Percentiles rank a stretch among this genome's conserved stretches.
These are phyloP conservation scores for Varroa destructor DNA, from an alignment of 1,140 invertebrate species.

Conservation along the genomic window DNA sequence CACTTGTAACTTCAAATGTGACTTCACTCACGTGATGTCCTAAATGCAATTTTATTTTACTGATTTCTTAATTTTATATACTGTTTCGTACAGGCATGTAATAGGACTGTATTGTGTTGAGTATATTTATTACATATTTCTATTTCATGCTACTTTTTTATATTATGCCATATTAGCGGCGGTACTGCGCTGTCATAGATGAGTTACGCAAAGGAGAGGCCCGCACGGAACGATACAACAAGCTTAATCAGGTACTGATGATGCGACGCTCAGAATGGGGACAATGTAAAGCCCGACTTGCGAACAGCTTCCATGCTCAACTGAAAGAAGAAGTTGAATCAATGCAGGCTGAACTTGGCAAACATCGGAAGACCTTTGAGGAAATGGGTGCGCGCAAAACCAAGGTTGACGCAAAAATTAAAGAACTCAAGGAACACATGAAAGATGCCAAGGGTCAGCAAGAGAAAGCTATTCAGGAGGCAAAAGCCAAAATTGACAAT, in stretches of 20 bases:
- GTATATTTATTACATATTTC: too few relatives aligned
- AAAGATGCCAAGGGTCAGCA: slow-evolving; percentile 62
- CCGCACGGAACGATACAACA: slow-evolving; percentile 4
- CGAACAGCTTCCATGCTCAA: slow-evolving; percentile 15
- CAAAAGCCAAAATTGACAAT: slow-evolving; percentile 55
- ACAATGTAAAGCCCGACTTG: slow-evolving; percentile 1
- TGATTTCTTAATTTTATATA: too few relatives aligned
- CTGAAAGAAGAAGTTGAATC: slow-evolving; percentile 14
- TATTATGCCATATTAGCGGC: not conserved
- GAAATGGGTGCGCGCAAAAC: slow-evolving; percentile 44
- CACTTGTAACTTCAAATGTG: too few relatives aligned
- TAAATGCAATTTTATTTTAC: too few relatives aligned
- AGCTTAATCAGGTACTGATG: slow-evolving; percentile 6
- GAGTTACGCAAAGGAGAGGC: not conserved
- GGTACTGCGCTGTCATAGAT: not conserved
- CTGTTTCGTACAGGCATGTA: too few relatives aligned
- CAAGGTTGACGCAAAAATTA: slow-evolving; percentile 51
- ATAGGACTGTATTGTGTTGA: too few relatives aligned
- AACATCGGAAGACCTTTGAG: slow-evolving; percentile 24
- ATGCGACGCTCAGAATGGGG: slow-evolving; percentile 19
- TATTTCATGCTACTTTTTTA: too few relatives aligned
- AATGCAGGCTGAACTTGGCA: not conserved
- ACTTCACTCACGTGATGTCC: too few relatives aligned
- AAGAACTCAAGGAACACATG: slow-evolving; percentile 61
- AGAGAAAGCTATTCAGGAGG: slow-evolving; percentile 60